Conservation (phyloP, 2,888 invertebrate species). For the Tiliacea aurago region DNA sequence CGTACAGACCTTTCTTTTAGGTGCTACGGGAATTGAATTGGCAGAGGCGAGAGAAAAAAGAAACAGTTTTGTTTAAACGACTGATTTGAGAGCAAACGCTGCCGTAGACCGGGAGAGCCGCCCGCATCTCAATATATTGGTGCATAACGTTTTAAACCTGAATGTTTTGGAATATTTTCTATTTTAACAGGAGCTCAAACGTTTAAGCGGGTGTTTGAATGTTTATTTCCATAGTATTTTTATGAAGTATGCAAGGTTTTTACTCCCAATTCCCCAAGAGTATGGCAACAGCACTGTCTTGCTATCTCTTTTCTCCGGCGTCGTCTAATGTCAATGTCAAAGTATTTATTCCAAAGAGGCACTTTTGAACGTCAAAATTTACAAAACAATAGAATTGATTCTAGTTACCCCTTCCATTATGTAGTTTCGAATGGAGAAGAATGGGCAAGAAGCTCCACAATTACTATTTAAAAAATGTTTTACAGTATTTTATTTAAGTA, state of each 20-base stretch:
- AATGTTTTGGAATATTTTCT: conserved; percentile 47
- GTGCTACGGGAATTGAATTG: conserved; percentile 82
- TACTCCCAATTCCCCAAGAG: not conserved
- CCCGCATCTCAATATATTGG: conserved; percentile 80
- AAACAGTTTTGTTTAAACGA: conserved; percentile 87
- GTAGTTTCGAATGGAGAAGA: too few species aligned
- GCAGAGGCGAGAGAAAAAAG: conserved; percentile 80
- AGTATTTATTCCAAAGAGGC: too few species aligned
- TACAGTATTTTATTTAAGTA: too few species aligned
- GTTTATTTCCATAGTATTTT: not conserved
- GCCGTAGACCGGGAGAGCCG: conserved; percentile 72
- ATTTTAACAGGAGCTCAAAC: conserved; percentile 25
- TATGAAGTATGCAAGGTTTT: too few species aligned
- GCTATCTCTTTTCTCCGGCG: not conserved
- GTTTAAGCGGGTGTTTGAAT: not conserved
- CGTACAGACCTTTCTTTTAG: conserved; percentile 79
- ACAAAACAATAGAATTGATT: too few species aligned
- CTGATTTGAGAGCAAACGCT: conserved; percentile 88
- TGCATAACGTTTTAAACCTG: conserved; percentile 57
- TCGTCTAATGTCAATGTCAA: not conserved
- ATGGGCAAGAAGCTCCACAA: too few species aligned
- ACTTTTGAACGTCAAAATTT: too few species aligned
- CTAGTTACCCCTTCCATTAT: too few species aligned
- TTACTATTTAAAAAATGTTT: too few species aligned
- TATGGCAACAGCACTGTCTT: not conserved